phyloP scores from a whole-genome alignment of 2,113 vertebrate genomes.

The Chelonoidis abingdonii region DNA sequence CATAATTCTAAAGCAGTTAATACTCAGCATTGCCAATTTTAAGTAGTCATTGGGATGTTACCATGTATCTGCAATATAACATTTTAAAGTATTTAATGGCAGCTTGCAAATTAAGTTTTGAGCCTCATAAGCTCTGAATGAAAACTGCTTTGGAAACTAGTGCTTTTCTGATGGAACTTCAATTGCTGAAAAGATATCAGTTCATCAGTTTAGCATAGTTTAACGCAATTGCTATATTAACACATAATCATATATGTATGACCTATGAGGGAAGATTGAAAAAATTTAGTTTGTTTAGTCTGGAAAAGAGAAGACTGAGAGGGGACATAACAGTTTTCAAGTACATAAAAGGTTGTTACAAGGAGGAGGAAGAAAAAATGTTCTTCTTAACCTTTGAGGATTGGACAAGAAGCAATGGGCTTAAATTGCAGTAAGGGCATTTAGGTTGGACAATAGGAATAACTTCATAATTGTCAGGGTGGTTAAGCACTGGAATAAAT shows the following conservation, averaged over 20 bases:
- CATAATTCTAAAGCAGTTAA: background rate
- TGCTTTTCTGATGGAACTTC: background rate
- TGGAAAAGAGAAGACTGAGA: no score
- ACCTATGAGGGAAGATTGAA: no score
- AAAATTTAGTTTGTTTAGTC: no score
- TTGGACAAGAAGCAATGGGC: no score
- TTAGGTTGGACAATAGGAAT: no score
- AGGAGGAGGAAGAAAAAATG: no score
- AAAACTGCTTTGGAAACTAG: background rate
- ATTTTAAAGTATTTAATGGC: background rate
- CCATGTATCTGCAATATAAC: background rate
- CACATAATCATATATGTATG: background rate
- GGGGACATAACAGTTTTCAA: no score
- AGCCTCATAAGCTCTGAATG: background rate
- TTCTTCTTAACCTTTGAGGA: no score
- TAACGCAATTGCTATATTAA: background rate
- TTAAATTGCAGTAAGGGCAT: no score
- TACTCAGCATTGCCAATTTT: background rate
- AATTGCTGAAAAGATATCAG: background rate
- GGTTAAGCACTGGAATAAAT: no score
- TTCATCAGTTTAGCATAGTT: conserved; percentile 1
- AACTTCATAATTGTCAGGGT: no score
- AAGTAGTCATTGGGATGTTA: background rate
- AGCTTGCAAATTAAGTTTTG: background rate
- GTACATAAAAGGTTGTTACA: no score